Evolutionary conservation across 2,888 invertebrate species (phyloP).

Genomic region (Meloe dianella): DNA sequence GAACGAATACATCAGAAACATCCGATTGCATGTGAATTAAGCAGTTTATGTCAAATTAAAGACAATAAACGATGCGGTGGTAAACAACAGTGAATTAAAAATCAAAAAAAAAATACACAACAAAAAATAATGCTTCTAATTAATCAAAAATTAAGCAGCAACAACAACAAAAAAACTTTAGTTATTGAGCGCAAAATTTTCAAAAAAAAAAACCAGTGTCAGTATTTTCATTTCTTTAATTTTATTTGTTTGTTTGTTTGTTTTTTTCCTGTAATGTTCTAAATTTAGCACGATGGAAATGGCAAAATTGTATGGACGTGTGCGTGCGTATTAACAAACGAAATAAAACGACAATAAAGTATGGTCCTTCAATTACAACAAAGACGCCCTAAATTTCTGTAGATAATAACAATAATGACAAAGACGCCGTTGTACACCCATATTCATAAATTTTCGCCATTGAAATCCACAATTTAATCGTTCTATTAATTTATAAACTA

Average conservation of each 20-base stretch:
- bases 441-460: constrained; percentile 29
- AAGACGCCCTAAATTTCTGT: not conserved
- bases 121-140: constrained; percentile 14
- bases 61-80: constrained; percentile 22
- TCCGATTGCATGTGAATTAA: constrained; percentile 31
- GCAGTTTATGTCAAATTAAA: constrained; percentile 30
- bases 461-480: constrained; percentile 24
- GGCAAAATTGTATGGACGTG: not conserved
- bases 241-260: not conserved
- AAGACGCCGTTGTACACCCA: constrained; percentile 27
- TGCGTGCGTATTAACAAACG: not conserved
- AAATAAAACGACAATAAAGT: not conserved
- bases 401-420: not conserved
- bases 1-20: constrained; percentile 30
- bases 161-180: constrained; percentile 3
- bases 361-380: not conserved
- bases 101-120: not conserved
- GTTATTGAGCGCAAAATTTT: not conserved
- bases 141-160: too few species aligned
- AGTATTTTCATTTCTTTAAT: constrained; percentile 26
- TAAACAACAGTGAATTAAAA: constrained; percentile 14
- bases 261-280: not conserved
- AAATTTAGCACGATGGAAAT: too few species aligned
- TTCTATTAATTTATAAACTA: constrained; percentile 10
- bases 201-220: constrained; percentile 21